Evolutionary conservation across 2,888 invertebrate genomes (phyloP), one percentile per base, ranked within the genome.

Genomic region (Ypsolopha sequella): DNA sequence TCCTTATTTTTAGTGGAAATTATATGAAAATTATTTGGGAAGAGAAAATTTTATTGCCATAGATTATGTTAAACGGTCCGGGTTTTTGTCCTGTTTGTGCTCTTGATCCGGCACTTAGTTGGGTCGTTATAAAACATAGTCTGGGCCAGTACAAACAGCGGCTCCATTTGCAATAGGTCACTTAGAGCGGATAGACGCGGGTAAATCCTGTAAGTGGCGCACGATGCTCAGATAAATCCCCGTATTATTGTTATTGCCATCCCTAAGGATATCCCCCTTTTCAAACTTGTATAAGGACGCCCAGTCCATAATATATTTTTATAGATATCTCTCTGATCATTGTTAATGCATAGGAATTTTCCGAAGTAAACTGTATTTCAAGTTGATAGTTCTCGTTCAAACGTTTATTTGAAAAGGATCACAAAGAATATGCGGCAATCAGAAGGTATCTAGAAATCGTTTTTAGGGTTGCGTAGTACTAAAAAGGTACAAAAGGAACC

Each of bases 221-320:
- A 71, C 68, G 73, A 66, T 64, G 75, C 68, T 68, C 67, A 63
- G 70, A 75, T 75, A 80, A 65, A 61, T 61, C 64, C 63, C 58
- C 55, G 65, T 70, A 74, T 76, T 76, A 75, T 72, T 71, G 72
- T 76, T 76, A 82, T 79, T 73, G 76, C 68, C 70, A 56, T 55
- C 65, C 63, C 61, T 57, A 60, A 65, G 62, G 61, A 68, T 48
- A 48, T 48, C 8, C 38, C 39, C 48, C 39, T 48, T 36, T 48
- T 47, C 47, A 47, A 47, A 47, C 36, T 47, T 47, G 47, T 47
- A 47, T 36, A 35, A 47, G 36, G 35, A 47, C 47, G 47, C 9
- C 36, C 11, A 47, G 11, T 34, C 46, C 35, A 11, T 36, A 9
- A 47, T 8, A 36, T 47, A 47, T 47, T 36, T 35, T 47, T 36